Evolutionary conservation across 2,888 invertebrate genomes (phyloP), one percentile per base, ranked within the genome.

Genomic region (Megaustenia siamemsis): DNA sequence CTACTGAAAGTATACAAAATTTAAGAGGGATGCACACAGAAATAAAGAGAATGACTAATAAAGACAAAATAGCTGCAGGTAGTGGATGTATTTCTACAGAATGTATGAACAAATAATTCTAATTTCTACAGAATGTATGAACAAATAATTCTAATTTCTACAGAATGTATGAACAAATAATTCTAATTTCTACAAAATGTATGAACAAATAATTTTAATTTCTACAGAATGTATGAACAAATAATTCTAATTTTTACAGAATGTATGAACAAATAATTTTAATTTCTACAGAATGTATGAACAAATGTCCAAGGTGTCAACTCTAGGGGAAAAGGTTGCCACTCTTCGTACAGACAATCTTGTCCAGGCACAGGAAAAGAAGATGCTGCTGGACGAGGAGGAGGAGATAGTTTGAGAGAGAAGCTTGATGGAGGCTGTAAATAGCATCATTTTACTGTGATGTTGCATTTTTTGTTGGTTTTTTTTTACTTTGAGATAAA

Each of bases 211-310:
- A 24, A 69, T 40, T 38, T 40, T 24, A 15, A 18, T 69, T 21
- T 56, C 4, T n/a, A 56, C 21, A 24, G 12, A 18, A 1, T 56
- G 56, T 24, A 12, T 49, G 10, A 49, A 10, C 49, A 49, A 12
- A 18, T 24, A 1, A 12, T 10, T 49, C 12, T 49, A 18, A n/a
- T n/a, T 49, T 10, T 49, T 10, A 49, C n/a, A 0, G 1, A 6
- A 5, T 21, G 3, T n/a, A 56, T 21, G n/a, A 10, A 56, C 56
- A n/a, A n/a, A 24, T 21, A 24, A 0, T 69, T 21, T 45, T 35
- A 24, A 0, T 69, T 21, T 45, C 24, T 69, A n/a, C 68, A 83
- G 83, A n/a, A 28, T 83, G 76, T 83, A 68, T 83, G 77, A 68
- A 49, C 32, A 53, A 38, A 32, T 53, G 49, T 28, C 66, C 3